These are phyloP conservation scores for Nymphalis urticae DNA, from an alignment of 2,888 invertebrate genomes.

Conservation along the genomic window DNA sequence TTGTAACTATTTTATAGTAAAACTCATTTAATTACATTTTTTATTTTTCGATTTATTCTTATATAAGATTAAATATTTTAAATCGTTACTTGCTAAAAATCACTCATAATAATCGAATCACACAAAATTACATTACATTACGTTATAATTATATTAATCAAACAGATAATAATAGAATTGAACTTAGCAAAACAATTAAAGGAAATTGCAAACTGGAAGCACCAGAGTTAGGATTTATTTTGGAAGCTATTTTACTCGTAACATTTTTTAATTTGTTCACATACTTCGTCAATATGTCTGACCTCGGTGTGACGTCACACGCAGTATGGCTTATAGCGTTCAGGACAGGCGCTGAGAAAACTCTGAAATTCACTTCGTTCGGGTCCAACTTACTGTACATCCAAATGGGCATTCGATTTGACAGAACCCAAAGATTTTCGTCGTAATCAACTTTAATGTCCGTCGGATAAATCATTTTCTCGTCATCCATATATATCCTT, in stretches of 20 bases:
- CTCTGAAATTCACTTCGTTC: constrained; percentile 86
- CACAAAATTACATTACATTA: not conserved
- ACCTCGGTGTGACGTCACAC: constrained; percentile 83
- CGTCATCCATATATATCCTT: constrained; percentile 86
- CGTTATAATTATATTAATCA: constrained; percentile 9
- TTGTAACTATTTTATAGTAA: not conserved
- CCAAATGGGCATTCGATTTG: constrained; percentile 86
- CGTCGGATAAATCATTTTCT: constrained; percentile 88
- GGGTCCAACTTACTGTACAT: constrained; percentile 84
- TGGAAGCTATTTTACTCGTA: constrained; percentile 56
- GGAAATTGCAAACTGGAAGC: constrained; percentile 47
- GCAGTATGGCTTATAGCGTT: constrained; percentile 87
- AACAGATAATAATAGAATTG: constrained; percentile 18
- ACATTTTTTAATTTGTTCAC: constrained; percentile 77
- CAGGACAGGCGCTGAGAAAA: constrained; percentile 84
- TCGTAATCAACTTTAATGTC: constrained; percentile 89
- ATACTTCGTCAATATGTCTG: constrained; percentile 80
- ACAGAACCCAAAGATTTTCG: constrained; percentile 87
- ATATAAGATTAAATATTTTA: not conserved
- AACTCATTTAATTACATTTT: not conserved
- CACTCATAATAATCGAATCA: constrained; percentile 2
- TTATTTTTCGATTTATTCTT: not conserved
- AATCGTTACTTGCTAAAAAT: not conserved
- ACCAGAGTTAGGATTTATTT: constrained; percentile 55
- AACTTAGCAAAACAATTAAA: constrained; percentile 34